Conservation (phyloP, 2,797 vertebrate species). For the Nyctalus aviator region DNA sequence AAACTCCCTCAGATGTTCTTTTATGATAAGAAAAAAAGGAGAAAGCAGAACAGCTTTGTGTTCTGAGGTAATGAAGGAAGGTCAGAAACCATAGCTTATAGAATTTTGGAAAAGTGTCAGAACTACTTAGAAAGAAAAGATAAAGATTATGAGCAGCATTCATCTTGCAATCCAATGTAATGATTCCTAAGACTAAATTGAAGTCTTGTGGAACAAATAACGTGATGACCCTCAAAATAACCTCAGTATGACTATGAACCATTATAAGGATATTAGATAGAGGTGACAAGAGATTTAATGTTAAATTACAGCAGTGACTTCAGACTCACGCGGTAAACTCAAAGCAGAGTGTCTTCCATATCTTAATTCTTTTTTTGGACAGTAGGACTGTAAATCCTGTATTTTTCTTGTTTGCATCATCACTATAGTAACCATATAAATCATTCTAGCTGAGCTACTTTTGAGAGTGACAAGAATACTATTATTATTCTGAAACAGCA, state of each 20-base stretch:
- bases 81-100: neutral
- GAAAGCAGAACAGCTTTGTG: slow-evolving; percentile 42
- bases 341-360: slow-evolving; percentile 13
- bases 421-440: neutral
- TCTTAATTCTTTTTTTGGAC: slow-evolving; percentile 65
- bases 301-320: slow-evolving; percentile 75
- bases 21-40: slow-evolving; percentile 46
- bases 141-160: slow-evolving; percentile 52
- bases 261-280: slow-evolving; percentile 24
- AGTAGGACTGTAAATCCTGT: slow-evolving; percentile 74
- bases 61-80: slow-evolving; percentile 40
- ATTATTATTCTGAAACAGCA: neutral
- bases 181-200: neutral
- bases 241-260: neutral
- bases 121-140: slow-evolving; percentile 47
- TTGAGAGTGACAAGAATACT: neutral
- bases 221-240: slow-evolving; percentile 4
- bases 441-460: neutral
- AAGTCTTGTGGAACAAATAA: slow-evolving; percentile 16
- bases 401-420: slow-evolving; percentile 72
- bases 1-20: slow-evolving; percentile 68
- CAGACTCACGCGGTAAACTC: slow-evolving; percentile 33
- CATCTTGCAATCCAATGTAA: slow-evolving; percentile 12
- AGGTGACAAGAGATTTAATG: slow-evolving; percentile 34
- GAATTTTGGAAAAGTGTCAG: slow-evolving; percentile 49